A percentile compares a stretch with the other conserved stretches of the same genome.
Conservation (phyloP, 92 coral and sea anemone genomes). For the Plumapathes pennacea region DNA sequence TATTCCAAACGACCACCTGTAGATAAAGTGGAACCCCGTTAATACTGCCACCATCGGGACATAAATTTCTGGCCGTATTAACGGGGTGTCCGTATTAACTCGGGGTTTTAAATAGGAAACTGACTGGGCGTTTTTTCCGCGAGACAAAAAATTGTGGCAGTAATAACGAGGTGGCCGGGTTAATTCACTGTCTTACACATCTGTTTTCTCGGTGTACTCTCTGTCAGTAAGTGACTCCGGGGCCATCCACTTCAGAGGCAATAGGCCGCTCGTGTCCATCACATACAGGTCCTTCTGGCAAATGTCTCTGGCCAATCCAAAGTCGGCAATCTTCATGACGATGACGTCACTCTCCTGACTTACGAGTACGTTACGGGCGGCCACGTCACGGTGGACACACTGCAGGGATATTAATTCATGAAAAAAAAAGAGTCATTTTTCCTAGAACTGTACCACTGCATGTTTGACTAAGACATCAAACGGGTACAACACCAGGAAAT, state of each 20-base stretch:
- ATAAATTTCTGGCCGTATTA: too few relatives aligned
- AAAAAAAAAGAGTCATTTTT: too few relatives aligned
- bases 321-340: constrained; percentile 93
- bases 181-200: too few relatives aligned
- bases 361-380: constrained; percentile 87
- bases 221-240: constrained; percentile 85
- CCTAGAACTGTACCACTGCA: too few relatives aligned
- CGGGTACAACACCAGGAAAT: too few relatives aligned
- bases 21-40: too few relatives aligned
- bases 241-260: constrained; percentile 97
- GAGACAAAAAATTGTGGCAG: neutral
- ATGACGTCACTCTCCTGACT: constrained; percentile 70
- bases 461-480: too few relatives aligned
- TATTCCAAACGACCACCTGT: constrained; percentile 91
- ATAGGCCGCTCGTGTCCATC: constrained; percentile 72
- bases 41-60: too few relatives aligned
- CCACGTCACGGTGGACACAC: constrained; percentile 94
- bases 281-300: constrained; percentile 80
- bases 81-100: too few relatives aligned
- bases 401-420: too few relatives aligned
- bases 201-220: constrained; percentile 81
- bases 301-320: constrained; percentile 90
- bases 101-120: neutral
- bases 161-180: too few relatives aligned
- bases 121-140: neutral